Evolutionary conservation across 2,888 invertebrate species (phyloP), one percentile per base, ranked within the genome.

Genomic region (Macropis europaea): DNA sequence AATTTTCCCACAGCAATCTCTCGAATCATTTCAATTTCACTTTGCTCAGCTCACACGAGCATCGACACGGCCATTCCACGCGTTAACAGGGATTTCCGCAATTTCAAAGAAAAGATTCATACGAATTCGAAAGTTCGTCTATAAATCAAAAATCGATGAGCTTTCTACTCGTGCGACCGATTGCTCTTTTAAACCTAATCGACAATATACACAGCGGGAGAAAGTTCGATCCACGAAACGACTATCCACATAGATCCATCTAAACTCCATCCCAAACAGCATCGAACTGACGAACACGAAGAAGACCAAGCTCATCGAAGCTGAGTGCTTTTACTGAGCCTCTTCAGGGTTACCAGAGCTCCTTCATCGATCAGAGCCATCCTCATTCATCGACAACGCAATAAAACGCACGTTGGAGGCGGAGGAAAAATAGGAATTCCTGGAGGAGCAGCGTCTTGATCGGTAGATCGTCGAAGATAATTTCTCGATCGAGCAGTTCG

Each of bases 111-210:
- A 19, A 5, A 5, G 13, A 15, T 11, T 3, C 38, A 32, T 62
- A 53, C 62, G 53, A 62, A 67, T 67, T 62, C 61, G 45, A 5
- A 3, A 11, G 45, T 24, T 24, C 62, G 24, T 38, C 62, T 43
- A 36, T 53, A 62, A 62, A 67, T 62, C 66, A 67, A 67, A 62
- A 67, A 62, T 67, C 62, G 47, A 59, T 48, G 45, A 59, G 66
- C 67, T 57, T 70, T 70, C 57, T 70, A 68, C 60, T 60, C 22
- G 34, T 24, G 19, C 48, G 47, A 42, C n/a, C 50, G 42, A 28
- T 47, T 40, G 30, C n/a, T 32, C 57, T 32, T 42, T 60, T 34
- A 24, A 60, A 24, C 17, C 38, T 38, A 59, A 32, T 38, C 17
- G 9, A 30, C 26, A 32, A 15, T 19, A 6, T 24, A 19, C 28